Evolutionary conservation across 2,797 vertebrate genomes (phyloP), one percentile per base, ranked within the genome.

Genomic region (Coendou prehensilis): DNA sequence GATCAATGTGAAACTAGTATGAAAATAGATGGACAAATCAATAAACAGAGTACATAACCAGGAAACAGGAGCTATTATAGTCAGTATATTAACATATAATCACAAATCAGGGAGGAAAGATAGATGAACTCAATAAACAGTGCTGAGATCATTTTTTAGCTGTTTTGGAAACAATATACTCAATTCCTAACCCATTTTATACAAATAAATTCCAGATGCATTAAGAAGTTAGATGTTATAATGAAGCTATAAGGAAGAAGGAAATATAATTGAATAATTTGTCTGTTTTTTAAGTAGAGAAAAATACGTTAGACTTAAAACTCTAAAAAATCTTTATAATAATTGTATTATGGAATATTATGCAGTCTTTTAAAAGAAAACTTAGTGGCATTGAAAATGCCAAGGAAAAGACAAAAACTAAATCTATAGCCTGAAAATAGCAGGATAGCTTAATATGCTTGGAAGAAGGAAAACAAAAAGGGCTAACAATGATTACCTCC

Each of bases 201-300:
- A 23, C n/a, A 84, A 89, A 91, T 91, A 71, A 88, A 75, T 94
- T 93, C 28, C 81, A 97, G 52, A 63, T 64, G 41, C 17, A 26
- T 79, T 45, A 75, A 86, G 33, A 93, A 64, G 54, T 64, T 78
- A 78, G 14, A 89, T 28, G 6, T 22, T 13, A 56, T 73, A 83
- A 28, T 71, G 17, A 93, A 94, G 18, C 41, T 23, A 83, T 30
- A 61, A 50, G 67, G 91, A 78, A 52, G 47, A 95, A 96, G 13
- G 45, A 76, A 73, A 84, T 47, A 0, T 15, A 73, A 23, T 78
- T 76, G 86, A 90, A 47, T 88, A 61, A 17, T 92, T 30, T 83
- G 2, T 89, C 9, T 94, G 9, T 56, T 89, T 33, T 50, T 52
- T 59, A 89, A 89, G 45, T 18, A 95, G 9, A 41, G 30, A 85